Base-by-base conservation (phyloP, 2,113 vertebrate genomes). In the Poecile atricapillus region DNA sequence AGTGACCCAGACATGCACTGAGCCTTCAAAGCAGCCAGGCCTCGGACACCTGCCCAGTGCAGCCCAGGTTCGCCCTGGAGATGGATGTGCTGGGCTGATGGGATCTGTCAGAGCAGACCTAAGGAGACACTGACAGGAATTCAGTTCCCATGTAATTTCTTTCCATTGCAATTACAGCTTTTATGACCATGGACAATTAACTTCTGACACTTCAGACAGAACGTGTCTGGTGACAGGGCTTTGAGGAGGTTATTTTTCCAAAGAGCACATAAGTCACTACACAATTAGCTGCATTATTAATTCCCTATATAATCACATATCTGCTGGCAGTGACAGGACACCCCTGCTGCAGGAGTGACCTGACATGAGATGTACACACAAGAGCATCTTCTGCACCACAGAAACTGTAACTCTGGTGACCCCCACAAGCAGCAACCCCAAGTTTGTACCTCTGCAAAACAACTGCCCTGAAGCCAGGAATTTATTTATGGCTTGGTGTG, bases 51-150 rank as follows among this genome's bases (percentile, higher is more conserved):
- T 12, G 28, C 24, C 59, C 17, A 28, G 35, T 0, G n/a, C 2
- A 30, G 65, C 7, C 15, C 17, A 5, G 1, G 35, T 2, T 7
- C 22, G 5, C n/a, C 4, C 58, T 22, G 4, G 25, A n/a, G 30
- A 13, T 3, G 56, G 69, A 63, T 13, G 58, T 15, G 33, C 93
- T 28, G 53, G 10, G 55, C 55, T 33, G 2, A 1, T 1, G 49
- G 59, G 58, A 37, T n/a, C 58, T 65, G 28, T 9, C 65, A 65
- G 35, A 50, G 88, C 65, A 87, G 41, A 50, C 41, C n/a, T 73
- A 71, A 67, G 56, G 65, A 43, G 86, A 73, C 2, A 10, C 20
- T 90, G 17, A 35, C 0, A 94, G 73, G 15, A 77, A 69, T 70
- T 64, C n/a, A 15, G 16, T 6, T 84, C 41, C 81, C 28, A 17